phyloP scores from a whole-genome alignment of 2,113 vertebrate genomes.

The Anser cygnoides region DNA sequence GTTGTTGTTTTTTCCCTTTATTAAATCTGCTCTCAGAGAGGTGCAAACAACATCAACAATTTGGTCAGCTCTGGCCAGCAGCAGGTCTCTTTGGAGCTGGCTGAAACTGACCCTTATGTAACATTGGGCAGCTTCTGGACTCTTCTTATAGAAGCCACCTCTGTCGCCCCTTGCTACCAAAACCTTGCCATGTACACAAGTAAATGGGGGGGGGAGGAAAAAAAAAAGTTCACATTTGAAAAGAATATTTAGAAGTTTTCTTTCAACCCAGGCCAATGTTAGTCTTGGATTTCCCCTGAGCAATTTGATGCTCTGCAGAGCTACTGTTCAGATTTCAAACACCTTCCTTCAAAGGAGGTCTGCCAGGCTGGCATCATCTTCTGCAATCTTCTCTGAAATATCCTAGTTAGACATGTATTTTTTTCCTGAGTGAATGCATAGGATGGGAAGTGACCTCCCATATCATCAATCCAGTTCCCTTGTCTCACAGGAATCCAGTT shows the following conservation, averaged over 20 bases:
- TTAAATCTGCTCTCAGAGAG: too few species aligned
- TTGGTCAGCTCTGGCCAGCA: too few species aligned
- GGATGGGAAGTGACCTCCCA: background rate
- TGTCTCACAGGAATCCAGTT: background rate
- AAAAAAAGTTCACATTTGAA: background rate
- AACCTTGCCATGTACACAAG: too few species aligned
- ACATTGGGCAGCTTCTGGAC: too few species aligned
- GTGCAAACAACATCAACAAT: too few species aligned
- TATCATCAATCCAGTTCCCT: background rate
- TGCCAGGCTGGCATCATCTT: background rate
- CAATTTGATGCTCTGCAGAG: background rate
- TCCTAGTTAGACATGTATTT: background rate
- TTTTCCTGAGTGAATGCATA: background rate
- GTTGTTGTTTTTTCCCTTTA: too few species aligned
- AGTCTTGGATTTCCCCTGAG: background rate
- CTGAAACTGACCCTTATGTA: too few species aligned
- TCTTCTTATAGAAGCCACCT: too few species aligned
- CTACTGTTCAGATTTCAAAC: background rate
- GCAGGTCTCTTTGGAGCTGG: too few species aligned
- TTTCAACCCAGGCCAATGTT: background rate
- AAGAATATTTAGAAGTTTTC: background rate
- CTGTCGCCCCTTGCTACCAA: too few species aligned
- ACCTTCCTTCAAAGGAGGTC: background rate
- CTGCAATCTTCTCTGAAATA: background rate
- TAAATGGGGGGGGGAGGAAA: too few species aligned